phyloP scores from a whole-genome alignment of 1,140 invertebrate genomes.

The Chironomus tepperi region DNA sequence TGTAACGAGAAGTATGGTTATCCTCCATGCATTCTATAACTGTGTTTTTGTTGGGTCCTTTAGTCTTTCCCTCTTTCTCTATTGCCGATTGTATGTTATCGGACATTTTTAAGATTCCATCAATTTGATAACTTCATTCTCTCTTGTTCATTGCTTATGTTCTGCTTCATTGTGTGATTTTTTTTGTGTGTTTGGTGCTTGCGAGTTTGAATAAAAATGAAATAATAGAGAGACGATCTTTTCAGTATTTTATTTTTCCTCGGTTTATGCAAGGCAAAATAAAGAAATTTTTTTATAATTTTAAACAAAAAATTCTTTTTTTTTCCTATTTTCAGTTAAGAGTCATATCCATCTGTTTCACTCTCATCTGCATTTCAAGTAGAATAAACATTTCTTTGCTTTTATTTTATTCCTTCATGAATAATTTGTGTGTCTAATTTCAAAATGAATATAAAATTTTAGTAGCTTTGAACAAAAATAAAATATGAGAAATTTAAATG shows the following conservation, averaged over 20 bases:
- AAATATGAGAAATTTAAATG: too few species aligned
- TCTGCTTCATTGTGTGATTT: background rate
- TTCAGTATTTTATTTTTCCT: background rate
- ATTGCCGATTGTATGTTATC: slow-evolving; percentile 10
- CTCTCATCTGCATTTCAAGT: background rate
- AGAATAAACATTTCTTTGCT: too few species aligned
- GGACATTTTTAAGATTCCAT: slow-evolving; percentile 20
- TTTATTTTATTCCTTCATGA: too few species aligned
- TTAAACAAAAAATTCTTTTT: too few species aligned
- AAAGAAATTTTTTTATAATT: background rate
- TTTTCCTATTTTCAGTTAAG: too few species aligned
- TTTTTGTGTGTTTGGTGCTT: background rate
- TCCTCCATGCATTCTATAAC: background rate
- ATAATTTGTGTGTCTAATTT: too few species aligned
- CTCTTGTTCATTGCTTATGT: background rate
- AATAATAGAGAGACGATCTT: background rate
- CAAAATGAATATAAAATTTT: too few species aligned
- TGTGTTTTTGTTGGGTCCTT: background rate
- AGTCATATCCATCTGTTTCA: background rate
- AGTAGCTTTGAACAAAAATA: too few species aligned
- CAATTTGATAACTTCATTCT: background rate
- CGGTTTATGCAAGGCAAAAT: slow-evolving; percentile 1
- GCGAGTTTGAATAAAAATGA: slow-evolving; percentile 16
- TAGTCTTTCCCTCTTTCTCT: background rate
- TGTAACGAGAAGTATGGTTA: background rate